These are phyloP conservation scores for Rhinatrema bivittatum DNA, from an alignment of 2,797 vertebrate species.

Conservation along the genomic window DNA sequence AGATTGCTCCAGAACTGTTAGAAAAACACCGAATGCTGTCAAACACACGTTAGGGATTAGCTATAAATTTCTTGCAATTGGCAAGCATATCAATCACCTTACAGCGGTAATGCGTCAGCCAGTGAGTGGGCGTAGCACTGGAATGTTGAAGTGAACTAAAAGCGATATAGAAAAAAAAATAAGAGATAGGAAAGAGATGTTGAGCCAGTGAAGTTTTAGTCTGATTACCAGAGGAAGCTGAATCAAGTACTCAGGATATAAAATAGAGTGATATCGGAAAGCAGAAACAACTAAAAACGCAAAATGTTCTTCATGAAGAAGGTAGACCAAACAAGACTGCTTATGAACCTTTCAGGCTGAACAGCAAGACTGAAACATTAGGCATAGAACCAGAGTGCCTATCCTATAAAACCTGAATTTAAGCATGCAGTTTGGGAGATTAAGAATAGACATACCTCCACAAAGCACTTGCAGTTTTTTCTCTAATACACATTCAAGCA, in stretches of 20 bases:
- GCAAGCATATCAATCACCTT: slow-evolving; percentile 77
- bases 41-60: slow-evolving; percentile 34
- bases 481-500: too few species aligned
- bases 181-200: slow-evolving; percentile 26
- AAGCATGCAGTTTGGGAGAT: too few species aligned
- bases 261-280: neutral
- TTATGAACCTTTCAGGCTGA: slow-evolving; percentile 5
- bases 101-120: slow-evolving; percentile 70
- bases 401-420: too few species aligned
- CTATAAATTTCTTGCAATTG: slow-evolving; percentile 40
- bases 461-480: too few species aligned
- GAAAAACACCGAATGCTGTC: neutral
- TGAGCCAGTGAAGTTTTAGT: slow-evolving; percentile 34
- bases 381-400: too few species aligned
- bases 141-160: slow-evolving; percentile 70
- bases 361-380: neutral
- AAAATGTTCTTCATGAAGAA: slow-evolving; percentile 1
- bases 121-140: slow-evolving; percentile 70
- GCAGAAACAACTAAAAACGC: slow-evolving; percentile 9
- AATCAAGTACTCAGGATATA: slow-evolving; percentile 10
- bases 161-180: slow-evolving; percentile 52
- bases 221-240: slow-evolving; percentile 13
- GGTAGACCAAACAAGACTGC: neutral
- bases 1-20: slow-evolving; percentile 28
- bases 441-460: too few species aligned